phyloP scores from a whole-genome alignment of 1,140 invertebrate genomes.

The Amyelois transitella region DNA sequence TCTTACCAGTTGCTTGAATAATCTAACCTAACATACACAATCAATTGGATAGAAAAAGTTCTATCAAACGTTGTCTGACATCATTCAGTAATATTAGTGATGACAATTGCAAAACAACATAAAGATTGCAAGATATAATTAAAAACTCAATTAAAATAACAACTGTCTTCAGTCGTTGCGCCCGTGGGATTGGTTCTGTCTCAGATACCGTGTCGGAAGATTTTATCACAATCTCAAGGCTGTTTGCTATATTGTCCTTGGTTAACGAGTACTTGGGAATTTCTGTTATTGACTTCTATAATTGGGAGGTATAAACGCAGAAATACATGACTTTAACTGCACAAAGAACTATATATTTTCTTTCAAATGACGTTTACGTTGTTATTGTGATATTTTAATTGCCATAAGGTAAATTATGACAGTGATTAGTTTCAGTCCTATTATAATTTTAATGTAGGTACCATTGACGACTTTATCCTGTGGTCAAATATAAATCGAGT shows the following conservation, averaged over 20 bases:
- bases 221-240: not conserved
- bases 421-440: too few relatives aligned
- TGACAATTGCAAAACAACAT: not conserved
- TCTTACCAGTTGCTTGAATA: too few relatives aligned
- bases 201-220: not conserved
- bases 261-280: not conserved
- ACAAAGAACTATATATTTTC: not conserved
- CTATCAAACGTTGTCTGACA: too few relatives aligned
- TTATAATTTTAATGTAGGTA: too few relatives aligned
- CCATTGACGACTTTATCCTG: too few relatives aligned
- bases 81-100: too few relatives aligned
- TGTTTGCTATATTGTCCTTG: not conserved
- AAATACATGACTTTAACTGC: not conserved
- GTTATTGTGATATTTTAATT: too few relatives aligned
- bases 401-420: too few relatives aligned
- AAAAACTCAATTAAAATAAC: not conserved
- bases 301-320: not conserved
- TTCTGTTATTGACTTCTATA: not conserved
- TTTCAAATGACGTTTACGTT: not conserved
- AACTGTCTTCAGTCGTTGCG: not conserved
- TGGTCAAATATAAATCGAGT: too few relatives aligned
- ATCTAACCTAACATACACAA: too few relatives aligned
- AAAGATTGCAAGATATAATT: not conserved
- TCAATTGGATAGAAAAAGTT: too few relatives aligned
- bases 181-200: not conserved